phyloP scores from a whole-genome alignment of 30 jellyfish, hydroid and myxozoan genomes.

The Nemopilema nomurai region DNA sequence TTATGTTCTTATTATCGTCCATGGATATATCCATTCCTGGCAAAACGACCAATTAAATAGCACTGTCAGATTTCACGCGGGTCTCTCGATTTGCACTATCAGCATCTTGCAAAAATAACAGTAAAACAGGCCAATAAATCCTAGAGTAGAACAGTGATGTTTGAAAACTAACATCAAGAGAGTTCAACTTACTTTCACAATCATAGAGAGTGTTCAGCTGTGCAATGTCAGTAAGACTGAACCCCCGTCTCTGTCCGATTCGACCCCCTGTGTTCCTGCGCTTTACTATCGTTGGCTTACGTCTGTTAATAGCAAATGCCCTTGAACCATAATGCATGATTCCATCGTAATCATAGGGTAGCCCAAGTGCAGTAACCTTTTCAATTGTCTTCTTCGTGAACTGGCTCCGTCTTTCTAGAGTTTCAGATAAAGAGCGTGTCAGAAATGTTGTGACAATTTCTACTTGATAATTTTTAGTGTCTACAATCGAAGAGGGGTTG shows the following conservation, averaged over 20 bases:
- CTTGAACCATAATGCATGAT: constrained; percentile 60
- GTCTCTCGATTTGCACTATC: no score
- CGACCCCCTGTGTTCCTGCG: constrained; percentile 12
- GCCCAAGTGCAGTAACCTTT: constrained; percentile 21
- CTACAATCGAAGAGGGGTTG: neutral
- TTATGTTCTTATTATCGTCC: no score
- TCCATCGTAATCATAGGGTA: constrained; percentile 68
- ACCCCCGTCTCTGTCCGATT: constrained; percentile 53
- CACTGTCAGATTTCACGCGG: no score
- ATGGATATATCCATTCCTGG: no score
- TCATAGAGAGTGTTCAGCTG: constrained; percentile 45
- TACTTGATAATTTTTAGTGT: neutral
- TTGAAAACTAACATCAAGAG: no score
- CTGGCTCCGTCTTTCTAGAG: constrained; percentile 19
- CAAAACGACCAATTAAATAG: no score
- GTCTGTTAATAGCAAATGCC: constrained; percentile 52
- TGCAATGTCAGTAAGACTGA: constrained; percentile 37
- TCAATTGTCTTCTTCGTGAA: constrained; percentile 8
- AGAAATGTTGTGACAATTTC: neutral
- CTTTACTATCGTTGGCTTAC: constrained; percentile 30
- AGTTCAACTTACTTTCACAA: constrained; percentile 47
- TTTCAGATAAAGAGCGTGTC: neutral
- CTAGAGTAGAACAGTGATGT: no score
- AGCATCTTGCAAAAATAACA: no score
- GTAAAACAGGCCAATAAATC: neutral